phyloP scores from a whole-genome alignment of 2,113 vertebrate species.

The Oryctolagus cuniculus region DNA sequence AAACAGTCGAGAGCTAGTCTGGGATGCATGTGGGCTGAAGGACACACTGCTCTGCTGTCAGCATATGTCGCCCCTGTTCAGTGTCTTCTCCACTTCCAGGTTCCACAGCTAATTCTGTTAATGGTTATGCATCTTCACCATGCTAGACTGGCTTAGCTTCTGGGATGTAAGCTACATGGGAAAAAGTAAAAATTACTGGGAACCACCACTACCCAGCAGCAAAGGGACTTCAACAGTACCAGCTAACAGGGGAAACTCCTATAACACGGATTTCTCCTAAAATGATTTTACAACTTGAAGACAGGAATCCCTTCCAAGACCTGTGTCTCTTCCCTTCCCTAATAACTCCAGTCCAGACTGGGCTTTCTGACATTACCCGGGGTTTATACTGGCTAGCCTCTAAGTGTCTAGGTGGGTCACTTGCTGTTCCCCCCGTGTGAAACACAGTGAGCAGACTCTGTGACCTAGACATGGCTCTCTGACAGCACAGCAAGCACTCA shows the following conservation, averaged over 20 bases:
- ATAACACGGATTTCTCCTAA: background rate
- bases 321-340: background rate
- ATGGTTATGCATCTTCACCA: background rate
- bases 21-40: background rate
- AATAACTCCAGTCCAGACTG: background rate
- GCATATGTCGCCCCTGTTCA: background rate
- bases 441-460: background rate
- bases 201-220: background rate
- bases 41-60: background rate
- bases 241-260: background rate
- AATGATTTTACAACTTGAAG: slow-evolving; percentile 18
- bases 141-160: slow-evolving; percentile 23
- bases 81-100: background rate
- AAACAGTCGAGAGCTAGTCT: background rate
- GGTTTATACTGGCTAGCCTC: background rate
- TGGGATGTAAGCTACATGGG: background rate
- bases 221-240: background rate
- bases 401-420: background rate
- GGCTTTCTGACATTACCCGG: background rate
- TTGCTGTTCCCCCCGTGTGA: background rate
- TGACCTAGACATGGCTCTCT: background rate
- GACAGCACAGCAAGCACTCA: background rate
- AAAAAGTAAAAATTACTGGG: slow-evolving; percentile 7
- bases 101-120: background rate
- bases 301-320: background rate